These are phyloP conservation scores for Chanos chanos DNA, from an alignment of 2,797 vertebrate species.

Conservation along the genomic window DNA sequence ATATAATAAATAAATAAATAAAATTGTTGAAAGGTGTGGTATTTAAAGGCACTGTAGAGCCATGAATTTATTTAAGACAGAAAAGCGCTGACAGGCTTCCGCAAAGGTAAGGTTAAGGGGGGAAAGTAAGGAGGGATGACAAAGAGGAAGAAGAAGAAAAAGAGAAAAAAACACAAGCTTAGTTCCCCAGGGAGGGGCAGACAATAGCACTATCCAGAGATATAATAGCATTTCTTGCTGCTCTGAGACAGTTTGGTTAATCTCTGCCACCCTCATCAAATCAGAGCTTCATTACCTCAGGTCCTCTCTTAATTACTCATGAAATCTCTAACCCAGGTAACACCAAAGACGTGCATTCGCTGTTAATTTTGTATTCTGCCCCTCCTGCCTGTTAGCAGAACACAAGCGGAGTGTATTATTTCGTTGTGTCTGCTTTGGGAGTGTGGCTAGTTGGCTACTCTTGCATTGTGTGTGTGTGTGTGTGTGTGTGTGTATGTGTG, in stretches of 20 bases:
- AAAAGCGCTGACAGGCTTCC: slow-evolving; percentile 38
- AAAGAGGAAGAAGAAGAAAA: slow-evolving; percentile 6
- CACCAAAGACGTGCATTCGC: slow-evolving; percentile 43
- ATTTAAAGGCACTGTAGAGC: slow-evolving; percentile 10
- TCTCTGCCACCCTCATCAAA: slow-evolving; percentile 67
- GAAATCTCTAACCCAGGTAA: slow-evolving; percentile 46
- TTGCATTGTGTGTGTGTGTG: no score
- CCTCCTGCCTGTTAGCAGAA: slow-evolving; percentile 15
- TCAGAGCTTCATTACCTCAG: slow-evolving; percentile 61
- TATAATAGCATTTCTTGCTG: slow-evolving; percentile 64
- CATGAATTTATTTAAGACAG: slow-evolving; percentile 21
- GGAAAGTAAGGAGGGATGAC: background rate
- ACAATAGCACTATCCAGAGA: slow-evolving; percentile 63
- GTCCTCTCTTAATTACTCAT: slow-evolving; percentile 64
- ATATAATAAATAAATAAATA: no score
- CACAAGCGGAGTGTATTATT: slow-evolving; percentile 9
- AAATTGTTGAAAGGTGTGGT: no score
- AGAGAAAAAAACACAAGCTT: slow-evolving; percentile 53
- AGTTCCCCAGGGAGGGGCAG: slow-evolving; percentile 62
- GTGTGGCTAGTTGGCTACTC: background rate
- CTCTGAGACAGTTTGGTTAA: slow-evolving; percentile 57
- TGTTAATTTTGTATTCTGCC: slow-evolving; percentile 40
- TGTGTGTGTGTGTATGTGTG: slow-evolving; percentile 40
- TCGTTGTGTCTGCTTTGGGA: background rate
- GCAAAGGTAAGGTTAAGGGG: slow-evolving; percentile 33